Conservation (phyloP, 2,113 vertebrate genomes). For the Phalacrocorax carbo region DNA sequence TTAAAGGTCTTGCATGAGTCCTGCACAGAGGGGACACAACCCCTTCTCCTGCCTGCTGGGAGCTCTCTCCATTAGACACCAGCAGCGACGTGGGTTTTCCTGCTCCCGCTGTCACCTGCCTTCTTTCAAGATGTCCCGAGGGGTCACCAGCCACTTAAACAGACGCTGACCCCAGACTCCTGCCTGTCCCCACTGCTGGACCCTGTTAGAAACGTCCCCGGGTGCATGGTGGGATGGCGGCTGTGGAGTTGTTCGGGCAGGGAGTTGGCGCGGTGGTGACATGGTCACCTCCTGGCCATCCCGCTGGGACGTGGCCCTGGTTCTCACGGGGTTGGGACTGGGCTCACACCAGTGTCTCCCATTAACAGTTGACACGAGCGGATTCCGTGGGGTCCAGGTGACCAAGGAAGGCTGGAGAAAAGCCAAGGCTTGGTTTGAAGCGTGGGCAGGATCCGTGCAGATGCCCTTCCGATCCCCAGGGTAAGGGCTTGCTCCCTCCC, state of each 20-base stretch:
- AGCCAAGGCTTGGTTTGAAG: neutral
- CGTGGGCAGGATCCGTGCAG: accelerated
- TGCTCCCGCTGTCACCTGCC: neutral
- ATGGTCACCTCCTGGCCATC: accelerated
- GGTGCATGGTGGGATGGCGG: accelerated
- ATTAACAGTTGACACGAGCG: neutral
- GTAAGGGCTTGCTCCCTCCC: neutral
- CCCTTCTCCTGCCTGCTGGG: neutral
- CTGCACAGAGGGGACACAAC: neutral
- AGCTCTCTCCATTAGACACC: neutral
- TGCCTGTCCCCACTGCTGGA: neutral
- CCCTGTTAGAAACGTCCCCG: neutral
- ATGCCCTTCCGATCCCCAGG: neutral
- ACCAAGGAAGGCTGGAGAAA: neutral
- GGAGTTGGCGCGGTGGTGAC: neutral
- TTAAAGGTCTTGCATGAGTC: neutral
- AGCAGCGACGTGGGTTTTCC: accelerated
- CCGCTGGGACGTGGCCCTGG: accelerated
- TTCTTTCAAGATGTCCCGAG: neutral
- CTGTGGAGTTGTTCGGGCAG: accelerated
- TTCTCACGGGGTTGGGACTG: neutral
- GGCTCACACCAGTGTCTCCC: neutral
- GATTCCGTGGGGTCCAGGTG: accelerated
- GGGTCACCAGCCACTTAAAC: neutral
- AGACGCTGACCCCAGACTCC: neutral